Evolutionary conservation across 2,888 invertebrate species (phyloP), one percentile per base, ranked within the genome.

Genomic region (Cryptus viduatorius): DNA sequence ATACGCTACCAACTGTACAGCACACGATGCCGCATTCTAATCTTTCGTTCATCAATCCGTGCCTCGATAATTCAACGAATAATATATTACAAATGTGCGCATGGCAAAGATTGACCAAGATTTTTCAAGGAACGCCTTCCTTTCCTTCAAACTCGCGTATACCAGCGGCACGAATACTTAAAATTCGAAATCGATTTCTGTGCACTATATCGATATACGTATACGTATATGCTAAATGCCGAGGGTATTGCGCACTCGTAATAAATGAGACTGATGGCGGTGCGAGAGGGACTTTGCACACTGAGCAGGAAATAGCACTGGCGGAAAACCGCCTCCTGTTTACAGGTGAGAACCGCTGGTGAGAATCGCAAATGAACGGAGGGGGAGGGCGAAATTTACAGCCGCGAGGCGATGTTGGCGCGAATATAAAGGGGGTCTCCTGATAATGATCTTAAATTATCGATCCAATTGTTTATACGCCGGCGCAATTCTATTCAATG

Each of bases 371-470:
- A 16, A 46, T 5, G 89, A 87, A 16, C 31, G 12, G 89, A 73
- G 85, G 88, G 81, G 86, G 81, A 83, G 87, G 88, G 86, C 87
- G 89, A 87, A 92, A 91, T 90, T 90, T 91, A 92, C 87, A 89
- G 90, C 89, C 87, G 86, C 88, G 87, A 87, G 87, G 87, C 89
- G 88, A 88, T 89, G 90, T 89, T 90, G 90, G 89, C 90, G 89
- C 90, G 90, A 90, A 92, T 92, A 91, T 90, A 91, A 92, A 90
- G 90, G 91, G 37, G 90, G 90, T 75, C 75, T 48, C n/a, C 87
- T 92, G 93, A 93, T 93, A 93, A 93, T 90, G 90, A 93, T 93
- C 93, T 92, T 89, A 91, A 93, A 93, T 92, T 93, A 93, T 93
- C 90, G 93, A 93, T 93, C 93, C 92, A 91, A 93, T 93, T 93